Percentiles rank a stretch among this genome's conserved stretches.
phyloP scores from a whole-genome alignment of 2,888 invertebrate genomes.

The Diogma glabrata region DNA sequence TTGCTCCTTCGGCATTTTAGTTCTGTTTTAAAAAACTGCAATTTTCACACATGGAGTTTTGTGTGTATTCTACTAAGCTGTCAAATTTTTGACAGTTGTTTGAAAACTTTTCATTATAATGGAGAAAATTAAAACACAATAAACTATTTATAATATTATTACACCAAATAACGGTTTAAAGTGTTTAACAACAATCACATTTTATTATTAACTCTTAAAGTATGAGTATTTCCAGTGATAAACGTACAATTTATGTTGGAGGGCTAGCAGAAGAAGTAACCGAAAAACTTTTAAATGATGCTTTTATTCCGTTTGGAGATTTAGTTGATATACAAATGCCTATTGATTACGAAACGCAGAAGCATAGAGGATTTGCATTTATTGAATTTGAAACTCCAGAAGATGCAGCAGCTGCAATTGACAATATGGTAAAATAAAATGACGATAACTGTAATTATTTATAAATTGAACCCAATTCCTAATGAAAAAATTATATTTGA shows the following conservation, averaged over 20 bases:
- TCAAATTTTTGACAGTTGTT: no score
- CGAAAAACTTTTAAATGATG: conserved; percentile 88
- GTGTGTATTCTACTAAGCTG: no score
- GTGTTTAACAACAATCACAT: no score
- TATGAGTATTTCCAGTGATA: conserved; percentile 57
- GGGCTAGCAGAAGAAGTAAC: conserved; percentile 91
- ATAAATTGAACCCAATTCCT: no score
- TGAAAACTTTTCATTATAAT: no score
- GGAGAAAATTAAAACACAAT: no score
- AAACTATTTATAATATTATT: no score
- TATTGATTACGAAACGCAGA: conserved; percentile 93
- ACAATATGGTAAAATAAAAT: conserved; percentile 96
- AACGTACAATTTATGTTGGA: conserved; percentile 75
- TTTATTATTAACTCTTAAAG: no score
- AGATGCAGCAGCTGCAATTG: conserved; percentile 97
- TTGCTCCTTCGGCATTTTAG: conserved; percentile 78
- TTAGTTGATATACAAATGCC: conserved; percentile 95
- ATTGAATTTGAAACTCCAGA: conserved; percentile 95
- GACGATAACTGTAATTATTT: no score
- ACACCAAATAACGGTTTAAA: no score
- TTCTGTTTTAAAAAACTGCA: no score
- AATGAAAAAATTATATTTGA: conserved; percentile 9
- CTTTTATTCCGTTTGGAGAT: conserved; percentile 98
- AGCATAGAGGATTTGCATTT: conserved; percentile 97
- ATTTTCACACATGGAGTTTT: no score